Conservation (phyloP, 2,797 vertebrate genomes). For the Pipistrellus pygmaeus region DNA sequence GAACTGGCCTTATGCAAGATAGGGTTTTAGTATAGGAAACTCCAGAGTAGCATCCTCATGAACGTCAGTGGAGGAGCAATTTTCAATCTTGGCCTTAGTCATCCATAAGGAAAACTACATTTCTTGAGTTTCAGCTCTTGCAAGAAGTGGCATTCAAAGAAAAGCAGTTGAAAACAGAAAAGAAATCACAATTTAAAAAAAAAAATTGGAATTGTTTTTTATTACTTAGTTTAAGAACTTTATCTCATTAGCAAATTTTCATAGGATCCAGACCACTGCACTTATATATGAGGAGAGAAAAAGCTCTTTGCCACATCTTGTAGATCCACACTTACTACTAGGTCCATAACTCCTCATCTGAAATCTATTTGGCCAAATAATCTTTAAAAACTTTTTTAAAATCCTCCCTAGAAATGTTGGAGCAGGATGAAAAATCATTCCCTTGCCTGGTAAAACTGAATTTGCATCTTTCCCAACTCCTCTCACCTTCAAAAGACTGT, state of each 20-base stretch:
- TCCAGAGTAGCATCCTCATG: not conserved
- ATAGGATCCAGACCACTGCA: not conserved
- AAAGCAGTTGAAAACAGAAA: not conserved
- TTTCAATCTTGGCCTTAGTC: not conserved
- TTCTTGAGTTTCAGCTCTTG: not conserved
- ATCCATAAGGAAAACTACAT: not conserved
- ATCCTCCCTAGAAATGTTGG: not conserved
- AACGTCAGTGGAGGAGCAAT: rapidly evolving
- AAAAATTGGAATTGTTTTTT: not conserved
- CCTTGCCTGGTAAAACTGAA: not conserved
- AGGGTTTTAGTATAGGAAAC: not conserved
- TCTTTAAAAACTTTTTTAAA: not conserved
- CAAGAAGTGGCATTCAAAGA: not conserved
- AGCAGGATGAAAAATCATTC: not conserved
- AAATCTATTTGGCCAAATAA: too few relatives aligned
- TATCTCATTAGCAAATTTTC: not conserved
- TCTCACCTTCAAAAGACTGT: not conserved
- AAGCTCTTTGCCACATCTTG: too few relatives aligned
- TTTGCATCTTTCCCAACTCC: not conserved
- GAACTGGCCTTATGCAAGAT: not conserved
- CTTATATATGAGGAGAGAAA: not conserved
- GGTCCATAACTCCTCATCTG: too few relatives aligned
- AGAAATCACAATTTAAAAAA: not conserved
- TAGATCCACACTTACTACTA: too few relatives aligned
- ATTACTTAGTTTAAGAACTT: not conserved